A percentile compares a stretch with the other conserved stretches of the same genome.
These are phyloP conservation scores for Lordiphosa stackelbergi DNA, from an alignment of 1,140 invertebrate genomes.

Conservation along the genomic window DNA sequence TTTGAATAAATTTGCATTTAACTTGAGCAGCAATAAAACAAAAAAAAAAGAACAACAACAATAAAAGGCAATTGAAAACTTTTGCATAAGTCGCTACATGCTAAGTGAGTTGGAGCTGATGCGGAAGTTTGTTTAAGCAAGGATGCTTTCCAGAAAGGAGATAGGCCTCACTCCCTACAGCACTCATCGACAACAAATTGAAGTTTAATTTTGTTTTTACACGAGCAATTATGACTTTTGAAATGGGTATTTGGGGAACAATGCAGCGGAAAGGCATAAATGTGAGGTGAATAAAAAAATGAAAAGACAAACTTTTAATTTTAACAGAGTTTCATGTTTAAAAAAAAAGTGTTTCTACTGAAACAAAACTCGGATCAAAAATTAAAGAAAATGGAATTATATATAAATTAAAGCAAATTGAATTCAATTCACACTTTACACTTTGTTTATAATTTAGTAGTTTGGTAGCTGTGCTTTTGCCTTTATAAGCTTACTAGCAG, in stretches of 20 bases:
- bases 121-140: conserved; percentile 38
- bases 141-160: conserved; percentile 1
- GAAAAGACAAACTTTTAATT: neutral
- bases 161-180: neutral
- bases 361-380: too few relatives aligned
- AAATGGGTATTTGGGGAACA: conserved; percentile 18
- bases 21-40: conserved; percentile 34
- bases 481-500: too few relatives aligned
- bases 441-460: too few relatives aligned
- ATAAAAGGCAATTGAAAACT: conserved; percentile 68
- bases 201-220: conserved; percentile 70
- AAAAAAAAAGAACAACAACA: conserved; percentile 9
- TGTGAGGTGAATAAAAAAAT: too few relatives aligned
- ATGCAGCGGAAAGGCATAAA: neutral
- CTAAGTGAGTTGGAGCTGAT: conserved; percentile 61
- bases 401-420: too few relatives aligned
- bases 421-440: too few relatives aligned
- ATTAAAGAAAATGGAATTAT: too few relatives aligned
- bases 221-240: conserved; percentile 47
- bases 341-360: too few relatives aligned
- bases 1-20: conserved; percentile 74
- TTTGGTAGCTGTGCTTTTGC: too few relatives aligned
- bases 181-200: conserved; percentile 33
- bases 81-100: conserved; percentile 67
- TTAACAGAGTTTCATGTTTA: too few relatives aligned